A percentile compares a stretch with the other conserved stretches of the same genome.
phyloP scores from a whole-genome alignment of 2,888 invertebrate species.

The Sesia bembeciformis region DNA sequence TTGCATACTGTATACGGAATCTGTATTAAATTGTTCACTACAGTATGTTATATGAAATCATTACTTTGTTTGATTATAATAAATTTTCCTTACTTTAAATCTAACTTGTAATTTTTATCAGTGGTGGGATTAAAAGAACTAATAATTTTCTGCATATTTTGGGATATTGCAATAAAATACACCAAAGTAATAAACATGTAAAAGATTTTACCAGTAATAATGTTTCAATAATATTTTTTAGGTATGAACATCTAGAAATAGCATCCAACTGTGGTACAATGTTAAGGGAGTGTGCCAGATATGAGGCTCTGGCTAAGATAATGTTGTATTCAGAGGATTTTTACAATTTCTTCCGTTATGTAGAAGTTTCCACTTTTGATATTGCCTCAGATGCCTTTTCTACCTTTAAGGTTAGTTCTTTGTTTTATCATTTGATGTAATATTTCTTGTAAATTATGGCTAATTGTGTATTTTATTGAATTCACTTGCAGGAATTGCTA shows the following conservation, averaged over 20 bases:
- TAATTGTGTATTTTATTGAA: neutral
- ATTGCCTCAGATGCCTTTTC: slow-evolving; percentile 99
- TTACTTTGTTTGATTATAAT: no score
- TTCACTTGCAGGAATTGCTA: slow-evolving; percentile 84
- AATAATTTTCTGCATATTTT: no score
- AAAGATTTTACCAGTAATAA: no score
- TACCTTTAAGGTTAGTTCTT: slow-evolving; percentile 93
- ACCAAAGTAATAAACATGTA: no score
- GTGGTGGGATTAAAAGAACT: no score
- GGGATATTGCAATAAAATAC: no score
- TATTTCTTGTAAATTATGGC: neutral
- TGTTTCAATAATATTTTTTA: slow-evolving; percentile 44
- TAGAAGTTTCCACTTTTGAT: slow-evolving; percentile 99
- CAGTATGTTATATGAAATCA: no score
- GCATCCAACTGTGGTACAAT: slow-evolving; percentile 99
- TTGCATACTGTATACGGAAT: no score
- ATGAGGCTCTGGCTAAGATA: slow-evolving; percentile 98
- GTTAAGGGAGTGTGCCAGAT: slow-evolving; percentile 98
- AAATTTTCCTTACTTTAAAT: no score
- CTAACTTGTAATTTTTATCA: no score
- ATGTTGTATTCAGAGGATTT: slow-evolving; percentile 98
- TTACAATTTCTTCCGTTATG: slow-evolving; percentile 99
- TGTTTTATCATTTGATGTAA: neutral
- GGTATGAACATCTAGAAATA: slow-evolving; percentile 98
- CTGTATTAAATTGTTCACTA: no score